A percentile compares a stretch with the other conserved stretches of the same genome.
Conservation (phyloP, 1,140 invertebrate genomes). For the Danaus melanippus region DNA sequence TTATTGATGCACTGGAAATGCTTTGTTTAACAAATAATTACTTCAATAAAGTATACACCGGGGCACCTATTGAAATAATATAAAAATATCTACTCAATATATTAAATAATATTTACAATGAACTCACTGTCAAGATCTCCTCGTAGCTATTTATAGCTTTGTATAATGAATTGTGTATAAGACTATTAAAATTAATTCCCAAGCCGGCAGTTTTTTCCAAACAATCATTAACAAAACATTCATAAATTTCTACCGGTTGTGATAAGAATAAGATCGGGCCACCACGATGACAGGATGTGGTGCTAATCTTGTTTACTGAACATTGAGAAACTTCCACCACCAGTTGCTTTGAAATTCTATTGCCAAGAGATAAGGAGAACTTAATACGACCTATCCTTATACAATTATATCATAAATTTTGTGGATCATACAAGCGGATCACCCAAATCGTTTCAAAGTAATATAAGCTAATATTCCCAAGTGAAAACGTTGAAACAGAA, state of each 20-base stretch:
- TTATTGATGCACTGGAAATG: no score
- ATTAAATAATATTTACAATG: no score
- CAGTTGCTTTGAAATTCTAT: conserved; percentile 22
- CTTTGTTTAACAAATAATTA: no score
- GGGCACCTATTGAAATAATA: no score
- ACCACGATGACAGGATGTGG: conserved; percentile 64
- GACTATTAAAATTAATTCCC: not conserved
- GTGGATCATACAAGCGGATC: conserved; percentile 2
- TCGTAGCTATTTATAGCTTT: no score
- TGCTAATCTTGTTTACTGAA: conserved; percentile 62
- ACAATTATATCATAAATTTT: not conserved
- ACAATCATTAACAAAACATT: conserved; percentile 40
- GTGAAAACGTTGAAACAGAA: conserved; percentile 4
- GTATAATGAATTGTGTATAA: no score
- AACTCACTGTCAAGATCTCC: no score
- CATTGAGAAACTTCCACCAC: conserved; percentile 33
- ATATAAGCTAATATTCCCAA: not conserved
- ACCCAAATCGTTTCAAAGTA: conserved; percentile 2
- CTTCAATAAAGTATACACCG: no score
- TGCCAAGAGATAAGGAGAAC: conserved; percentile 14
- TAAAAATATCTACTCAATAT: no score
- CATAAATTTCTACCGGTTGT: conserved; percentile 56
- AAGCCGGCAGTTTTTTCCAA: conserved; percentile 39
- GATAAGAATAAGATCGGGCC: conserved; percentile 62
- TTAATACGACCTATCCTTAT: no score